These are phyloP conservation scores for Tetrax tetrax DNA, from an alignment of 2,113 vertebrate species.

Conservation along the genomic window DNA sequence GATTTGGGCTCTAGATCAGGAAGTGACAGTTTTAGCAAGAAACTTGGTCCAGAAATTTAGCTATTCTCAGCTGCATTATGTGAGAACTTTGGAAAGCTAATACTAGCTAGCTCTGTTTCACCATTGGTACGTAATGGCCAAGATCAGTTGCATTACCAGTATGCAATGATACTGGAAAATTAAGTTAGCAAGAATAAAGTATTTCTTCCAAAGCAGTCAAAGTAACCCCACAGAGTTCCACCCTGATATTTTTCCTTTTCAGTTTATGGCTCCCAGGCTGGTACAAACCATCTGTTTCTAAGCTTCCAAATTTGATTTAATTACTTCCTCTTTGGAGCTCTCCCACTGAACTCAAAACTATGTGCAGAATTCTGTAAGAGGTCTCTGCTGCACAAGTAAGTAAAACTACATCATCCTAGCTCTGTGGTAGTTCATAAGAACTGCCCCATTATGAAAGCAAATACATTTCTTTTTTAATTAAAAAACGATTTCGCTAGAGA, in stretches of 20 bases:
- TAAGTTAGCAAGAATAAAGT: background rate
- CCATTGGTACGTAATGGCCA: background rate
- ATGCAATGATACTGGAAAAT: background rate
- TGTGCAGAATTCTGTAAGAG: background rate
- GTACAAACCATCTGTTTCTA: constrained; percentile 46
- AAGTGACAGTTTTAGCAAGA: background rate
- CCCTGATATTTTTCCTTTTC: background rate
- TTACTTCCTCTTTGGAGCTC: constrained; percentile 27
- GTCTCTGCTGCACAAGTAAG: background rate
- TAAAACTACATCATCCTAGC: background rate
- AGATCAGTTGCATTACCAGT: background rate
- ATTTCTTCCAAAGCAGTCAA: background rate
- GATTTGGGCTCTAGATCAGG: background rate
- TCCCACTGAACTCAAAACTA: background rate
- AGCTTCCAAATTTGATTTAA: constrained; percentile 36
- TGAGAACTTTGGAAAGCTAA: background rate
- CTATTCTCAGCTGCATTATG: background rate
- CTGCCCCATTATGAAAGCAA: background rate
- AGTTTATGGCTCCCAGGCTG: constrained; percentile 8
- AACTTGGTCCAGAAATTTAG: background rate
- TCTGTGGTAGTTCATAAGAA: background rate
- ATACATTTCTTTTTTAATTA: too few relatives aligned
- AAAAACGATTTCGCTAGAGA: background rate
- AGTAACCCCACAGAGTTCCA: background rate
- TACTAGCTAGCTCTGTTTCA: background rate